Evolutionary conservation across 1,140 invertebrate species (phyloP), one percentile per base, ranked within the genome.

Genomic region (Musca domestica): DNA sequence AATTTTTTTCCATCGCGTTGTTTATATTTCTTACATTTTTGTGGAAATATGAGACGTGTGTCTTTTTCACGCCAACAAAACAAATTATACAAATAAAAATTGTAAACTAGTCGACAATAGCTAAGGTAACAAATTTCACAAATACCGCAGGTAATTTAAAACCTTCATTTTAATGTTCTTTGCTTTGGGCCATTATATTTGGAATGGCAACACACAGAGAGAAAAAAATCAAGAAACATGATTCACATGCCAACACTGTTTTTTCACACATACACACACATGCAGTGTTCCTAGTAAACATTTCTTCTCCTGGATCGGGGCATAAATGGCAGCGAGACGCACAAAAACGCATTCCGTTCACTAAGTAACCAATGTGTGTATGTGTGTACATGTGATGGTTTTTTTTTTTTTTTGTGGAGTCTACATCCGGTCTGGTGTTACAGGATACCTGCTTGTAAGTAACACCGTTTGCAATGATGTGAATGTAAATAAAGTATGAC

Each of bases 401-500:
- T 7, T 23, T 54, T 54, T 15, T 7, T 23, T 54, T 54, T 15
- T 14, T 25, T 54, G 3, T 54, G 6, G 34, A 41, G 34, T 41
- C 34, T 41, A 41, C 34, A 41, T 41, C 34, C 27, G 27, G 27
- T 30, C 27, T 30, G 27, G 49, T 52, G 19, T 52, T 17, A 58
- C 23, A 17, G 54, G 54, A 58, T 58, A 58, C 54, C 56, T 17
- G 15, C n/a, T 19, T 61, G 56, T 61, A 61, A 61, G 27, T 61
- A 34, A 61, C 27, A 61, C 56, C 56, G 22, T 61, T 61, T 41
- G 56, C 56, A 34, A 61, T 61, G 27, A 61, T 61, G 19, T 61
- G 56, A 34, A 61, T 61, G 56, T 61, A 61, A 61, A 61, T 61
- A 61, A 61, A 61, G 56, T 61, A 61, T 61, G 56, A 61, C 27